phyloP scores from a whole-genome alignment of 2,113 vertebrate species.

The Cyanoderma ruficeps region DNA sequence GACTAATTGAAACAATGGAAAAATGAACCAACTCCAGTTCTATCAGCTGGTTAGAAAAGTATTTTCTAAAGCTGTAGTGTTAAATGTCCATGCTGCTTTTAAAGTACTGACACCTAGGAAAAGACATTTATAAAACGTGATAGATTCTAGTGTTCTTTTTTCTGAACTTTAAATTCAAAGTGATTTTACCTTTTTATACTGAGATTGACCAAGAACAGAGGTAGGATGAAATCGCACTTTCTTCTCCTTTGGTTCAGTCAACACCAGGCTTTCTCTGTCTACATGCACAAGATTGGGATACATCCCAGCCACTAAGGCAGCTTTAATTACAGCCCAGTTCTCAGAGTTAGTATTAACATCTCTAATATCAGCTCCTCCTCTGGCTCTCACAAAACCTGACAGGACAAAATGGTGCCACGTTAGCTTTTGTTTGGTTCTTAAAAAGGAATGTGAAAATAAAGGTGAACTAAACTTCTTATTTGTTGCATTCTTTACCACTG shows the following conservation, averaged over 20 bases:
- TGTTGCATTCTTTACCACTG: not conserved
- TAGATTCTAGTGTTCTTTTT: not conserved
- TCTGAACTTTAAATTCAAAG: not conserved
- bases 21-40: not conserved
- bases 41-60: not conserved
- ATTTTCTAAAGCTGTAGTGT: not conserved
- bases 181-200: constrained; percentile 84
- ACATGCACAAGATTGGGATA: constrained; percentile 90
- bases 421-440: not conserved
- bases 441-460: not conserved
- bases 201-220: constrained; percentile 85
- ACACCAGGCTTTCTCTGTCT: constrained; percentile 75
- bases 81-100: not conserved
- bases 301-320: constrained; percentile 90
- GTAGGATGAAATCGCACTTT: constrained; percentile 89
- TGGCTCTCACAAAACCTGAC: constrained; percentile 90
- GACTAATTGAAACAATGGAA: not conserved
- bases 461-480: not conserved
- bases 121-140: not conserved
- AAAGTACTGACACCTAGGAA: not conserved
- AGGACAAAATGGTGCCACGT: not conserved
- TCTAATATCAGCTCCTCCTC: constrained; percentile 88
- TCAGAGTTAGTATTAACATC: constrained; percentile 94
- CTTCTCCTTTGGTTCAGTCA: constrained; percentile 83
- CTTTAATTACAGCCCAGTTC: constrained; percentile 96